Conservation (phyloP, 2,797 vertebrate genomes). For the Hyperoplus immaculatus region DNA sequence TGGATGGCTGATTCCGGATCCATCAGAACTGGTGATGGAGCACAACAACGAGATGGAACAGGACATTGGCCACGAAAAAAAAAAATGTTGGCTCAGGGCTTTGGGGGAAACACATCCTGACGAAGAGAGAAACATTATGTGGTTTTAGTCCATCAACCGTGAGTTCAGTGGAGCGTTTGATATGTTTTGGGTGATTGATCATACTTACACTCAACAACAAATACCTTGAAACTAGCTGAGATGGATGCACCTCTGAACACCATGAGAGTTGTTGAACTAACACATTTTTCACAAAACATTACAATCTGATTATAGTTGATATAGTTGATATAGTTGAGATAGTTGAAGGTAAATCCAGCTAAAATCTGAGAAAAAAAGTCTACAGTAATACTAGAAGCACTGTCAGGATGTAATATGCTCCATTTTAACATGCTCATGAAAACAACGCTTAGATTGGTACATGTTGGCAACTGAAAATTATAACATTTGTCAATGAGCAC, state of each 20-base stretch:
- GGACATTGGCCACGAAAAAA: conserved; percentile 39
- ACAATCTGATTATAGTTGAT: too few species aligned
- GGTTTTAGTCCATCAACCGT: conserved; percentile 27
- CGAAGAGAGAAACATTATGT: conserved; percentile 21
- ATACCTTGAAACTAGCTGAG: background rate
- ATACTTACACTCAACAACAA: background rate
- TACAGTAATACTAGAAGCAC: too few species aligned
- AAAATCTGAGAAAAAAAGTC: background rate
- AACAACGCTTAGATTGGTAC: too few species aligned
- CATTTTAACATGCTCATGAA: too few species aligned
- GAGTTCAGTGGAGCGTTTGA: conserved; percentile 2
- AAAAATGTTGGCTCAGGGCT: conserved; percentile 52
- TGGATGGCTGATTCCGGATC: conserved; percentile 64
- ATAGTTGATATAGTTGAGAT: too few species aligned
- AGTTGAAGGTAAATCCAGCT: background rate
- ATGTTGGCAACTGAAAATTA: too few species aligned
- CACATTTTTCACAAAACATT: background rate
- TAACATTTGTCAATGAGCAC: too few species aligned
- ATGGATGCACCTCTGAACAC: background rate
- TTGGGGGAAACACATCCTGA: conserved; percentile 14
- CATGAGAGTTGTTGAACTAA: background rate
- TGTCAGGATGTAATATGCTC: too few species aligned
- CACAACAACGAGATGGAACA: conserved; percentile 28
- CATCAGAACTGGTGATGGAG: conserved; percentile 61
- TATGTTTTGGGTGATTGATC: conserved; percentile 10